Percentiles rank a stretch among this genome's conserved stretches.
Conservation (phyloP, 53 echinoderm and acorn worm species). For the Zoroaster sp. region DNA sequence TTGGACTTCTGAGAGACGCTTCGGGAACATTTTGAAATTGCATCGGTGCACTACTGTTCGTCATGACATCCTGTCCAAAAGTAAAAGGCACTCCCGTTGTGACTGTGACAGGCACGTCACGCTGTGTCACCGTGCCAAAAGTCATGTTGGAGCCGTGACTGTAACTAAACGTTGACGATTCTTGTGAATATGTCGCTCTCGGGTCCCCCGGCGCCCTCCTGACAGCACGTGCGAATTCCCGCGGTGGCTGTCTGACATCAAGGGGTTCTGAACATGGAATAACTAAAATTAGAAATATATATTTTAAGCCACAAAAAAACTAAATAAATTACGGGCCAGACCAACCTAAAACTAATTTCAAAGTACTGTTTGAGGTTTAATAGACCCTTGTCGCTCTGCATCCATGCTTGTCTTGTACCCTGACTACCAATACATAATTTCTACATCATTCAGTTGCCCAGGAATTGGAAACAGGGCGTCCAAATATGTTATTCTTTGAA, state of each 20-base stretch:
- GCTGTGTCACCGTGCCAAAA: conserved; percentile 34
- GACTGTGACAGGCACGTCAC: not conserved
- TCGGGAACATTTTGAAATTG: not conserved
- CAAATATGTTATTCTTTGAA: too few species aligned
- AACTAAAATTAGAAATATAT: too few species aligned
- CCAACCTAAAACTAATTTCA: too few species aligned
- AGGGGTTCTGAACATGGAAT: not conserved
- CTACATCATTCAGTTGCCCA: too few species aligned
- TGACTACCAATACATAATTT: too few species aligned
- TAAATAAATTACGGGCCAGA: not conserved
- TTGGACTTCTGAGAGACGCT: not conserved
- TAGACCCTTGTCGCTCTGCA: too few species aligned
- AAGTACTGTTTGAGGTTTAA: too few species aligned
- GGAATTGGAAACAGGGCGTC: too few species aligned
- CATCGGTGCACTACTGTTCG: not conserved
- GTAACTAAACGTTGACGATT: not conserved
- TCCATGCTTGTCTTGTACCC: too few species aligned
- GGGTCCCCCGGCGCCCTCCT: not conserved
- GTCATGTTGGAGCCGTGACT: conserved; percentile 8
- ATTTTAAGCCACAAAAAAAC: too few species aligned
- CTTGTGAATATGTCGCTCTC: not conserved
- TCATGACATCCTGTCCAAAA: not conserved
- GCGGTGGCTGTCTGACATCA: not conserved
- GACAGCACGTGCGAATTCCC: not conserved
- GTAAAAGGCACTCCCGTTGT: not conserved